These are phyloP conservation scores for Anhinga rufa DNA, from an alignment of 2,113 vertebrate species.

Conservation along the genomic window DNA sequence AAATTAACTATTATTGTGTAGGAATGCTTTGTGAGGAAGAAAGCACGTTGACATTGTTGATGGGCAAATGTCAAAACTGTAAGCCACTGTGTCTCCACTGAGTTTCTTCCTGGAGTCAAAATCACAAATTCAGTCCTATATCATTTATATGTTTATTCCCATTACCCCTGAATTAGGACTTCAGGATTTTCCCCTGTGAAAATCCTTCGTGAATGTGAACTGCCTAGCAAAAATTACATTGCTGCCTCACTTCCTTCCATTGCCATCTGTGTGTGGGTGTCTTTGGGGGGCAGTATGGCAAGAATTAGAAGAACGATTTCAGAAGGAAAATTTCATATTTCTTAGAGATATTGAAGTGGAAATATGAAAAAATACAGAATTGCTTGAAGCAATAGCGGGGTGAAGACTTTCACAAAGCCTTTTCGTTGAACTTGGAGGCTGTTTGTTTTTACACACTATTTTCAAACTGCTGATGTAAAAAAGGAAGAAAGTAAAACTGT, in stretches of 20 bases:
- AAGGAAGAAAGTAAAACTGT: neutral
- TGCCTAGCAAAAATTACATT: constrained; percentile 4
- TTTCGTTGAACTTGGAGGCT: neutral
- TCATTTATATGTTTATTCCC: neutral
- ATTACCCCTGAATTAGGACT: neutral
- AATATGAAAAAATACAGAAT: neutral
- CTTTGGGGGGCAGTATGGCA: neutral
- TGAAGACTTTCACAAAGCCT: neutral
- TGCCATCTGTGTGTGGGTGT: constrained; percentile 48
- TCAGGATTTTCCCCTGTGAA: neutral
- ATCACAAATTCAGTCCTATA: neutral
- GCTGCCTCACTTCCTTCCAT: constrained; percentile 1
- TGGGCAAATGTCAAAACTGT: constrained; percentile 7
- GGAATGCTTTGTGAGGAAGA: neutral
- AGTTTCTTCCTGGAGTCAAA: neutral
- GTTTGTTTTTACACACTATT: neutral
- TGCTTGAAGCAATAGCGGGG: neutral
- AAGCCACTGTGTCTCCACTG: neutral
- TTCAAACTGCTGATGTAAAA: neutral
- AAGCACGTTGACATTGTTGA: neutral
- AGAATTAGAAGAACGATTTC: constrained; percentile 7
- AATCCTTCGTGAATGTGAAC: neutral
- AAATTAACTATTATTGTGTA: constrained; percentile 16
- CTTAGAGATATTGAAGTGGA: neutral
- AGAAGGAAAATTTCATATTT: constrained; percentile 19